A percentile compares a stretch with the other conserved stretches of the same genome.
Conservation (phyloP, 2,113 vertebrate species). For the Arizona elegans region DNA sequence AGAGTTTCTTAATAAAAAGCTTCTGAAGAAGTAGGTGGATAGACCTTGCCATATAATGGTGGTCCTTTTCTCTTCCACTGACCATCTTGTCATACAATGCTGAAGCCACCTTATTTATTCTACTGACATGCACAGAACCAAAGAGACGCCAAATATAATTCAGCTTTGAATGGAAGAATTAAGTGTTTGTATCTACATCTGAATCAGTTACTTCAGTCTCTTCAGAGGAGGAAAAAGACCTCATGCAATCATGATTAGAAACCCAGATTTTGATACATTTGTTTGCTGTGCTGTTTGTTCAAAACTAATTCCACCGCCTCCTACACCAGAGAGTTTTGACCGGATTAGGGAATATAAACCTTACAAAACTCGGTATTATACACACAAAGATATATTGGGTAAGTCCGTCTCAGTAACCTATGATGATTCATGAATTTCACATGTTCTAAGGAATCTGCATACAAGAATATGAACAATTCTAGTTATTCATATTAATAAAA, state of each 20-base stretch:
- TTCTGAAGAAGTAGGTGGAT: background rate
- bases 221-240: conserved; percentile 13
- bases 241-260: conserved; percentile 57
- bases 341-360: conserved; percentile 62
- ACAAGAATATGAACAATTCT: background rate
- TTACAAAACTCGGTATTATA: conserved; percentile 60
- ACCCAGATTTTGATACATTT: conserved; percentile 51
- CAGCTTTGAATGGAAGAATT: conserved; percentile 22
- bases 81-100: background rate
- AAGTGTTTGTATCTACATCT: conserved; percentile 2
- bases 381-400: conserved; percentile 62
- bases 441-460: background rate
- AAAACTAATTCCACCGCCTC: conserved; percentile 57
- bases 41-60: conserved; percentile 3
- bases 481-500: background rate
- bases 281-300: conserved; percentile 67
- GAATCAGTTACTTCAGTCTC: conserved; percentile 6
- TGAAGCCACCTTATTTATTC: conserved; percentile 2
- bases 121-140: conserved; percentile 12
- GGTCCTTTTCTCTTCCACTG: background rate
- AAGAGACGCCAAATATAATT: conserved; percentile 10
- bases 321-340: conserved; percentile 46
- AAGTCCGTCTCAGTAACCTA: conserved; percentile 23
- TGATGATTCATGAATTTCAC: background rate
- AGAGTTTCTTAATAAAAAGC: conserved; percentile 15